Evolutionary conservation across 2,888 invertebrate species (phyloP).

Genomic region (Helleia helle): DNA sequence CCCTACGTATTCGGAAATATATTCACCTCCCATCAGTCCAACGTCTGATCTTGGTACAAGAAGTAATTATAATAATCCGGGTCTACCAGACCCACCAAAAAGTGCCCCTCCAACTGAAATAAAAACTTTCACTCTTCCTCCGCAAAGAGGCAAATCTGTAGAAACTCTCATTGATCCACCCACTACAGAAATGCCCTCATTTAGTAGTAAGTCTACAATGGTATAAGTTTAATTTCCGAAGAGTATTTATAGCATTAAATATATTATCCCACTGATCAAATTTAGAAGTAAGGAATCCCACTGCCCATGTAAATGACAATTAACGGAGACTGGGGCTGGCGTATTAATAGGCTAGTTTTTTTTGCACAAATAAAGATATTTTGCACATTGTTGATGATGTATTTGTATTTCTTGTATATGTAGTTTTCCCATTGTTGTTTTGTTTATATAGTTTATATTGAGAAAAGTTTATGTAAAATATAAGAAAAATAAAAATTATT

Average conservation of each 20-base stretch:
- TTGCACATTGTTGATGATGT: constrained; percentile 23
- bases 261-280: constrained; percentile 12
- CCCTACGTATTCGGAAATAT: constrained; percentile 67
- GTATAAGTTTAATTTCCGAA: constrained; percentile 32
- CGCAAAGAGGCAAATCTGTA: constrained; percentile 53
- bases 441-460: constrained; percentile 20
- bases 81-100: constrained; percentile 53
- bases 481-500: constrained; percentile 24
- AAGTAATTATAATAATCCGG: constrained; percentile 49
- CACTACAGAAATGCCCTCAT: constrained; percentile 42
- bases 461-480: constrained; percentile 19
- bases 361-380: constrained; percentile 22
- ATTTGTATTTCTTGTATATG: constrained; percentile 12
- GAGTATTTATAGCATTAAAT: neutral
- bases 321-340: constrained; percentile 17
- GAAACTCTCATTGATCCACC: constrained; percentile 65
- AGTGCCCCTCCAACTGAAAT: constrained; percentile 56
- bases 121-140: constrained; percentile 58
- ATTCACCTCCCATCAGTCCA: constrained; percentile 63
- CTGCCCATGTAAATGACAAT: constrained; percentile 24
- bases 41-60: constrained; percentile 58
- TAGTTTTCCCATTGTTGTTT: constrained; percentile 51
- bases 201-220: constrained; percentile 64
- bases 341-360: constrained; percentile 10
- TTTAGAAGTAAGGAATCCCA: constrained; percentile 19